phyloP scores from a whole-genome alignment of 2,888 invertebrate species.

The Ormyrus pomaceus region DNA sequence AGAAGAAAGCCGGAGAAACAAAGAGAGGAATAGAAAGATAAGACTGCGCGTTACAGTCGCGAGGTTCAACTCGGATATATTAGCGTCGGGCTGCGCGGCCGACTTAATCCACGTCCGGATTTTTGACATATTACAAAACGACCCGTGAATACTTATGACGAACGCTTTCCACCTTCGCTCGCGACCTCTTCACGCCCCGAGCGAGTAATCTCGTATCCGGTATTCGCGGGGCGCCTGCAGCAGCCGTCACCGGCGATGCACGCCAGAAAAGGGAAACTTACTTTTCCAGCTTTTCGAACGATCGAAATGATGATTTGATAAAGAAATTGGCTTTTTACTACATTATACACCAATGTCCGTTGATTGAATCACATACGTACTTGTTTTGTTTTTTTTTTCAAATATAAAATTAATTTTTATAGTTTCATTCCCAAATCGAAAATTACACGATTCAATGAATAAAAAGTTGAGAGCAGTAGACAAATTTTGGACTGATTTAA shows the following conservation, averaged over 20 bases:
- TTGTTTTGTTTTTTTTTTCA: neutral
- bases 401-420: neutral
- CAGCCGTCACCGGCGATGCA: neutral
- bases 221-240: neutral
- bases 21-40: conserved; percentile 30
- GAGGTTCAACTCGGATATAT: conserved; percentile 56
- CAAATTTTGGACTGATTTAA: no score
- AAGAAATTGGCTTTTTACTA: neutral
- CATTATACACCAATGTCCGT: neutral
- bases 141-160: conserved; percentile 63
- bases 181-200: conserved; percentile 47
- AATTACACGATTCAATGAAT: no score
- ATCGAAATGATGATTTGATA: neutral
- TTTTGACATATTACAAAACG: conserved; percentile 66
- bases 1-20: neutral
- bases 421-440: no score
- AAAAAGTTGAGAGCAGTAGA: no score
- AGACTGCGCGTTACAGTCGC: conserved; percentile 38
- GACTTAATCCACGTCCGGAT: conserved; percentile 64
- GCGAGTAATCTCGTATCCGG: conserved; percentile 17
- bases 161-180: conserved; percentile 53
- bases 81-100: conserved; percentile 55
- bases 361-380: neutral
- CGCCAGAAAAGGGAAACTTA: neutral
- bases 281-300: neutral